These are phyloP conservation scores for Cryptophagus acutangulus DNA, from an alignment of 2,888 invertebrate species.

Conservation along the genomic window DNA sequence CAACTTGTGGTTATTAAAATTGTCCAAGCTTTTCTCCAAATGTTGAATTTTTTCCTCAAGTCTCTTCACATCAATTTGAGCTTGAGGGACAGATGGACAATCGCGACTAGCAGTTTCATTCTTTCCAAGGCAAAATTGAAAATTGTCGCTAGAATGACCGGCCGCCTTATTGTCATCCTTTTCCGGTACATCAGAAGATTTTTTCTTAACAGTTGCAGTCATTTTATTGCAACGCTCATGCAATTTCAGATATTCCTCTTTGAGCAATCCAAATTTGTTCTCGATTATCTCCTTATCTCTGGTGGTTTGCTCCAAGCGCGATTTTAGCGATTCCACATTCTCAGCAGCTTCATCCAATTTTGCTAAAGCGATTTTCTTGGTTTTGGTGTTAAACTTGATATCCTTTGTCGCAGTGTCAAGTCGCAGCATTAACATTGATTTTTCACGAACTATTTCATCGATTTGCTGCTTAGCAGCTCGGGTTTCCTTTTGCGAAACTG, in stretches of 20 bases:
- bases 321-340: constrained; percentile 27
- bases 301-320: constrained; percentile 34
- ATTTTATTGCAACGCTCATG: constrained; percentile 31
- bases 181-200: constrained; percentile 21
- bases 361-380: constrained; percentile 38
- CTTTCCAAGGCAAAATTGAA: not conserved
- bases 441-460: constrained; percentile 40
- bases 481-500: constrained; percentile 36
- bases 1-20: constrained; percentile 24
- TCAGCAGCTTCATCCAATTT: constrained; percentile 38
- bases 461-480: constrained; percentile 38
- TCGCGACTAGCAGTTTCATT: constrained; percentile 8
- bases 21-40: constrained; percentile 38
- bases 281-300: constrained; percentile 38
- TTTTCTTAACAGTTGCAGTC: not conserved
- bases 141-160: too few relatives aligned
- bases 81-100: constrained; percentile 28
- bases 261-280: constrained; percentile 34
- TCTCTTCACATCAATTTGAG: constrained; percentile 38
- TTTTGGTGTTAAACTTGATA: constrained; percentile 38
- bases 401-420: constrained; percentile 41
- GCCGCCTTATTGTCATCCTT: constrained; percentile 24
- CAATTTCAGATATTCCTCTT: constrained; percentile 35
- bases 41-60: constrained; percentile 38
- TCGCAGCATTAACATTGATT: constrained; percentile 33